Evolutionary conservation across 35 echinoderm and acorn worm species (phyloP).

Genomic region (Ptychodera flava): DNA sequence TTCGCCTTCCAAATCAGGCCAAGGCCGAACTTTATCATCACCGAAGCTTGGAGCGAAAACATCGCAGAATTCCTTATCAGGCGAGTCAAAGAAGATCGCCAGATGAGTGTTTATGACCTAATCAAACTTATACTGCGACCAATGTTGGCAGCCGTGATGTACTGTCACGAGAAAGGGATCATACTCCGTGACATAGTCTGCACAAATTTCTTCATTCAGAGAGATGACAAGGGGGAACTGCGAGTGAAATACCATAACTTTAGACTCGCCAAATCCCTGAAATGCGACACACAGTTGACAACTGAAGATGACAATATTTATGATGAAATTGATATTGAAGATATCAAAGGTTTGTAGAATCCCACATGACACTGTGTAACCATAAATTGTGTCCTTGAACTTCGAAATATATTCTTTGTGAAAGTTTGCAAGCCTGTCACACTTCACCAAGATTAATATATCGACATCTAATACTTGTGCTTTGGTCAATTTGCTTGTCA

Average conservation of each 20-base stretch:
- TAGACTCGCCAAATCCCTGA: background rate
- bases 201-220: background rate
- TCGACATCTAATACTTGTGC: too few species aligned
- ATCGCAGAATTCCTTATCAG: background rate
- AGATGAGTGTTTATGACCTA: background rate
- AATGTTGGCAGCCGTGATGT: background rate
- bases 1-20: background rate
- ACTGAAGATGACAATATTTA: too few species aligned
- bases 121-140: background rate
- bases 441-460: too few species aligned
- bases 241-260: background rate
- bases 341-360: too few species aligned
- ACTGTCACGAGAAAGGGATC: background rate
- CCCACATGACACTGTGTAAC: too few species aligned
- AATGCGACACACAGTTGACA: too few species aligned
- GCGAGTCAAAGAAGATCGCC: background rate
- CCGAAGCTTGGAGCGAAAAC: background rate
- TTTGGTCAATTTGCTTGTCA: too few species aligned
- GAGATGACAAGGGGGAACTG: background rate
- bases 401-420: too few species aligned
- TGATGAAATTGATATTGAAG: too few species aligned
- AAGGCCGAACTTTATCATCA: background rate
- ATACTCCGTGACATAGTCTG: background rate
- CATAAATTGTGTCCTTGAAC: too few species aligned
- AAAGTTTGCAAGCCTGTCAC: too few species aligned